Evolutionary conservation across 2,888 invertebrate species (phyloP).

Genomic region (Hydrotaea diabolus): DNA sequence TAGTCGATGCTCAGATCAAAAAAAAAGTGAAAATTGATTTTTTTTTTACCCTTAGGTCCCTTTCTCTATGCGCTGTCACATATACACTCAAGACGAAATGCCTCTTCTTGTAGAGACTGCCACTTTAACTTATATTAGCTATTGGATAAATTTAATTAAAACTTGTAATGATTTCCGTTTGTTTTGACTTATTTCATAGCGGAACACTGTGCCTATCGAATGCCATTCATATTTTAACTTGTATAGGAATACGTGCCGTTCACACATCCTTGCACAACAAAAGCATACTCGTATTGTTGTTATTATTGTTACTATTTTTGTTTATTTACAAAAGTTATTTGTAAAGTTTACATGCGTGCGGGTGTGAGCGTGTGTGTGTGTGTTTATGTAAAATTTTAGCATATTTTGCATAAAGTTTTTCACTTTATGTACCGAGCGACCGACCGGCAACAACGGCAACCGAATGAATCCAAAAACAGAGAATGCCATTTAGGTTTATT

Average conservation of each 20-base stretch:
- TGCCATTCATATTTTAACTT: not conserved
- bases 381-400: conserved; percentile 49
- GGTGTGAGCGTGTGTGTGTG: not conserved
- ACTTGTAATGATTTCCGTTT: too few relatives aligned
- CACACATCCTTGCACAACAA: not conserved
- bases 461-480: conserved; percentile 28
- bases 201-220: not conserved
- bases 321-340: conserved; percentile 46
- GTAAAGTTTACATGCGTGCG: conserved; percentile 13
- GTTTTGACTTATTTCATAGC: too few relatives aligned
- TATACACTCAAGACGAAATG: too few relatives aligned
- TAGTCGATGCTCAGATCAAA: too few relatives aligned
- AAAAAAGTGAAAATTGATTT: too few relatives aligned
- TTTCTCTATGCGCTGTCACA: too few relatives aligned
- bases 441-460: not conserved
- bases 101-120: too few relatives aligned
- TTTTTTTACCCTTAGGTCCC: too few relatives aligned
- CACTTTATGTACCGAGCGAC: not conserved
- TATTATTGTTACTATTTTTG: conserved; percentile 40
- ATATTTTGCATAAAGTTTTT: conserved; percentile 59
- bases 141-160: too few relatives aligned
- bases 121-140: too few relatives aligned
- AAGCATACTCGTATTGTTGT: conserved; percentile 17
- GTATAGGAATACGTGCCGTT: not conserved
- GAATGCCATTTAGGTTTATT: conserved; percentile 53